Evolutionary conservation across 2,797 vertebrate species (phyloP).

Genomic region (Loriculus beryllinus): DNA sequence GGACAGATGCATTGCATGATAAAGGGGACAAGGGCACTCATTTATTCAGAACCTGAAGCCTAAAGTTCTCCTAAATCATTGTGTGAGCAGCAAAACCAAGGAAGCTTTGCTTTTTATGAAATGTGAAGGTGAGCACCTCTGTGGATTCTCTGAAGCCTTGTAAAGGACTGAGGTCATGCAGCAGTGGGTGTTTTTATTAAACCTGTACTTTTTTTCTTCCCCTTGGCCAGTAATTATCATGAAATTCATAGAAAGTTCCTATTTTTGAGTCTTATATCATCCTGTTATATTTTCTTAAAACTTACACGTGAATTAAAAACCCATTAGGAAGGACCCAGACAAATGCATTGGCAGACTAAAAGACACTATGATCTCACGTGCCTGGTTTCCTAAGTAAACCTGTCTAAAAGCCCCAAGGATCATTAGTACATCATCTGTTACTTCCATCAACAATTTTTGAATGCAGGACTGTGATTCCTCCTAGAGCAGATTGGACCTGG

Average conservation of each 20-base stretch:
- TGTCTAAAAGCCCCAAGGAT: constrained; percentile 15
- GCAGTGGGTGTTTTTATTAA: not conserved
- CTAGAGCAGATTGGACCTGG: constrained; percentile 17
- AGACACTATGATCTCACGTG: constrained; percentile 17
- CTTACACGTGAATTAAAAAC: not conserved
- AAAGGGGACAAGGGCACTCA: not conserved
- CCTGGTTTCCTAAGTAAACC: constrained; percentile 51
- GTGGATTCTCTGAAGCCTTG: not conserved
- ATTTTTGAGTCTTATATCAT: not conserved
- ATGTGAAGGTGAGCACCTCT: not conserved
- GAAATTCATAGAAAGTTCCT: not conserved
- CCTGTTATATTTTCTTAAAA: constrained; percentile 22
- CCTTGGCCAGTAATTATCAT: not conserved
- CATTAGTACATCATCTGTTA: constrained; percentile 42
- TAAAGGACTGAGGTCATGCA: not conserved
- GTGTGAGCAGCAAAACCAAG: not conserved
- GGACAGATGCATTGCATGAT: not conserved
- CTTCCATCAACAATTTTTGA: constrained; percentile 42
- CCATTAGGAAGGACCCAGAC: not conserved
- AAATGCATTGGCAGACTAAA: constrained; percentile 11
- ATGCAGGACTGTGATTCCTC: constrained; percentile 25
- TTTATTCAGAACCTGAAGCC: not conserved
- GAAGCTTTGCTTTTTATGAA: not conserved
- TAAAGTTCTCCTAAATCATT: not conserved
- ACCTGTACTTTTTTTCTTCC: not conserved